phyloP scores from a whole-genome alignment of 2,888 invertebrate genomes.

The Melanostoma scalare region DNA sequence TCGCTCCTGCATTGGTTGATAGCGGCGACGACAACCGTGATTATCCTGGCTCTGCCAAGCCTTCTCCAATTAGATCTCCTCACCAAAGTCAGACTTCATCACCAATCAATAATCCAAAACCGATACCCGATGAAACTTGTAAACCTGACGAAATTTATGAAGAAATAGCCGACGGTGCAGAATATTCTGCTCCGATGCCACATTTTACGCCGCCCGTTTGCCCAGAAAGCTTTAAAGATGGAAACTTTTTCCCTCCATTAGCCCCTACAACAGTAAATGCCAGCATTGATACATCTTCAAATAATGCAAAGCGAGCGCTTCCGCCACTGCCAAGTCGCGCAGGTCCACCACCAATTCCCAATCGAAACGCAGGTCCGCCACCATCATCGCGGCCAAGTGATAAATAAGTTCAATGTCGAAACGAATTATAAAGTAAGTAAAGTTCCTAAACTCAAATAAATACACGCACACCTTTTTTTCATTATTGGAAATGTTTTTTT shows the following conservation, averaged over 20 bases:
- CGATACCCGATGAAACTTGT: not conserved
- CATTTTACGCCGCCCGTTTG: conserved; percentile 83
- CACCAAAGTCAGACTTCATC: conserved; percentile 78
- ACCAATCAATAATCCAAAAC: conserved; percentile 75
- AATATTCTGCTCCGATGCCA: conserved; percentile 84
- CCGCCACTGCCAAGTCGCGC: conserved; percentile 85
- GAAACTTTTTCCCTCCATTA: conserved; percentile 81
- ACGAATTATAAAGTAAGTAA: conserved; percentile 49
- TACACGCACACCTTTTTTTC: not conserved
- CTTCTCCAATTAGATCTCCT: conserved; percentile 76
- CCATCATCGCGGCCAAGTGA: conserved; percentile 79
- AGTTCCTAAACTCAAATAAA: conserved; percentile 6
- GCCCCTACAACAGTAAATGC: conserved; percentile 55
- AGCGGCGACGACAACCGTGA: conserved; percentile 66
- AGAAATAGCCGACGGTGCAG: conserved; percentile 83
- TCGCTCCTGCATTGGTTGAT: conserved; percentile 73
- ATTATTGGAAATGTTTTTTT: too few species aligned
- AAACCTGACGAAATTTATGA: conserved; percentile 83
- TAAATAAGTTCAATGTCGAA: conserved; percentile 75
- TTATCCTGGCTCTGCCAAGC: conserved; percentile 29
- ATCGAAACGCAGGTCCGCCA: conserved; percentile 80
- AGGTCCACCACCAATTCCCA: conserved; percentile 81
- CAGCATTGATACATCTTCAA: conserved; percentile 75
- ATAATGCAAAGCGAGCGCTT: conserved; percentile 83
- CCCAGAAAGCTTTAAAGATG: conserved; percentile 80